Base-by-base conservation (phyloP, 2,888 invertebrate species). In the Zhengitettix transpicula region DNA sequence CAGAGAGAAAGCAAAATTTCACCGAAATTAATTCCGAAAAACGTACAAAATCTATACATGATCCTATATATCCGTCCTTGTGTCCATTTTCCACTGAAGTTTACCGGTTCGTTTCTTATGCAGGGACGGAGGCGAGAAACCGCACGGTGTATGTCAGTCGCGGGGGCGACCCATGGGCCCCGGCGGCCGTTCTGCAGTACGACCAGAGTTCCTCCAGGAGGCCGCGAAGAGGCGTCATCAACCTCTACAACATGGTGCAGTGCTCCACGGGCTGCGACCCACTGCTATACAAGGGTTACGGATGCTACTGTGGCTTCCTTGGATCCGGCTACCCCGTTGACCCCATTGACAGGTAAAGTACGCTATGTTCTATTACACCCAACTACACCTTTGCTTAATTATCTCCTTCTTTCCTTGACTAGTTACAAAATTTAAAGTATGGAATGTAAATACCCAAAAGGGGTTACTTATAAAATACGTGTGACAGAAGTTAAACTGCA, bases 251-350 rank as follows among this genome's bases (percentile, higher is more conserved):
- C 64, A 91, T 92, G 89, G 79, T 93, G 63, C 81, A 82, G 61
- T 92, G 91, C 68, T 85, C 89, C 1, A 89, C 89, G 0, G 87
- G 87, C 7, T 93, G 93, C 68, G 84, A 90, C 70, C 92, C 92
- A 0, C 72, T 91, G 1, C 76, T 80, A 10, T 90, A 86, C 71
- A 90, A 90, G 71, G 90, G 91, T 11, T 92, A 93, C 68, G 92
- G 92, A 3, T 93, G 92, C 71, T 93, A 87, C 71, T 93, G 92
- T 69, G 92, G 93, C 7, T 89, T 91, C 70, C 77, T 89, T 2
- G 92, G 92, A 0, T 82, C 85, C 0, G 91, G 91, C 10, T 75
- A 80, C 63, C 81, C 87, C 1, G 83, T 86, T 42, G 90, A 92
- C 72, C 86, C 85, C 28, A 89, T 92, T 63, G 91, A 89, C 71